A percentile compares a stretch with the other conserved stretches of the same genome.
Evolutionary conservation across 2,888 invertebrate genomes (phyloP).

Genomic region (Morinoia aosen): DNA sequence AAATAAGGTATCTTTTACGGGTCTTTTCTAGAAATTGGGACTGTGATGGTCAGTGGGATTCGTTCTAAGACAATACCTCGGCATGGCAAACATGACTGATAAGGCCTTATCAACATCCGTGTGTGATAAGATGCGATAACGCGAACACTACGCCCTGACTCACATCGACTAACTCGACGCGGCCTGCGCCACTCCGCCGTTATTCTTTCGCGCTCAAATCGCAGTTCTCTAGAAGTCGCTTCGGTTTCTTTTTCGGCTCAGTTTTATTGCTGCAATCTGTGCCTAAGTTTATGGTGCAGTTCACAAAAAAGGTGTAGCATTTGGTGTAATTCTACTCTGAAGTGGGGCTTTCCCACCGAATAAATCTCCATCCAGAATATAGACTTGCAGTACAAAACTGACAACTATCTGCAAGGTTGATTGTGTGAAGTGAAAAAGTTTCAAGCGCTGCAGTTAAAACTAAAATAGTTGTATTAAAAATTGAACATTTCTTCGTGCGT

Average conservation of each 20-base stretch:
- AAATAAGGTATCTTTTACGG: not conserved
- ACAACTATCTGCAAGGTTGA: not conserved
- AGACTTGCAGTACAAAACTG: not conserved
- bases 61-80: constrained; percentile 6
- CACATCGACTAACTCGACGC: not conserved
- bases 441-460: not conserved
- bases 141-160: not conserved
- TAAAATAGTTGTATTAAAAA: not conserved
- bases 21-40: not conserved
- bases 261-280: not conserved
- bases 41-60: constrained; percentile 12
- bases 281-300: not conserved
- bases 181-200: not conserved
- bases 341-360: too few relatives aligned
- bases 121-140: constrained; percentile 8
- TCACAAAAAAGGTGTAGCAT: not conserved
- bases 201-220: not conserved
- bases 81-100: not conserved
- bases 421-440: not conserved
- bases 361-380: too few relatives aligned
- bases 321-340: not conserved
- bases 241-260: not conserved
- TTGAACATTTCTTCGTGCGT: not conserved
- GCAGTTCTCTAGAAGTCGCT: not conserved
- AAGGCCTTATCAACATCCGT: constrained; percentile 40